phyloP scores from a whole-genome alignment of 2,888 invertebrate genomes.

The Meandrusa payeni region DNA sequence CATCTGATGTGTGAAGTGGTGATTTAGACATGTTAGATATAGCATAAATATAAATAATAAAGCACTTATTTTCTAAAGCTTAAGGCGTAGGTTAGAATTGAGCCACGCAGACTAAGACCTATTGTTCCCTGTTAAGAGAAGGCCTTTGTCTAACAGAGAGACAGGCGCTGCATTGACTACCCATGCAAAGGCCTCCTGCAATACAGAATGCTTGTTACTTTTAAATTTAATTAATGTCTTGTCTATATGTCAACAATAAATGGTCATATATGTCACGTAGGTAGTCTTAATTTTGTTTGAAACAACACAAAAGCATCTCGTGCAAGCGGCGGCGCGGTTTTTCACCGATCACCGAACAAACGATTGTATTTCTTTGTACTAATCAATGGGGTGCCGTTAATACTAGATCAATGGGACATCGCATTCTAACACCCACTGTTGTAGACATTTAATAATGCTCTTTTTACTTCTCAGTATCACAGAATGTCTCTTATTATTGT shows the following conservation, averaged over 20 bases:
- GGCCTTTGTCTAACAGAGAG: no score
- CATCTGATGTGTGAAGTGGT: no score
- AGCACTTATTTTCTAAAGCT: no score
- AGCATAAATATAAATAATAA: no score
- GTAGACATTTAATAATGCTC: conserved; percentile 35
- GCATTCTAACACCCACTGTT: conserved; percentile 49
- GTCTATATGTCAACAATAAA: conserved; percentile 2
- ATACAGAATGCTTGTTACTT: no score
- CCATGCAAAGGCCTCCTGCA: no score
- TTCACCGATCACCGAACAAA: conserved; percentile 68
- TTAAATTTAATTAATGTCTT: no score
- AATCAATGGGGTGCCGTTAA: conserved; percentile 74
- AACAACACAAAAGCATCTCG: conserved; percentile 46
- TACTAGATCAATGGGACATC: conserved; percentile 68
- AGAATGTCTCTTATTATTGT: neutral
- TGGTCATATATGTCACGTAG: conserved; percentile 26
- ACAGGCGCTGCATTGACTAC: no score
- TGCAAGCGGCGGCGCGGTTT: conserved; percentile 57
- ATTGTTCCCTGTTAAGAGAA: no score
- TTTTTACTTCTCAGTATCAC: conserved; percentile 18
- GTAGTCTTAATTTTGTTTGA: conserved; percentile 32
- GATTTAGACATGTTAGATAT: no score
- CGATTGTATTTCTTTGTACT: conserved; percentile 64
- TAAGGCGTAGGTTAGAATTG: no score
- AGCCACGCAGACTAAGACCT: no score